A percentile compares a stretch with the other conserved stretches of the same genome.
Evolutionary conservation across 2,113 vertebrate genomes (phyloP).

Genomic region (Ranitomeya imitator): DNA sequence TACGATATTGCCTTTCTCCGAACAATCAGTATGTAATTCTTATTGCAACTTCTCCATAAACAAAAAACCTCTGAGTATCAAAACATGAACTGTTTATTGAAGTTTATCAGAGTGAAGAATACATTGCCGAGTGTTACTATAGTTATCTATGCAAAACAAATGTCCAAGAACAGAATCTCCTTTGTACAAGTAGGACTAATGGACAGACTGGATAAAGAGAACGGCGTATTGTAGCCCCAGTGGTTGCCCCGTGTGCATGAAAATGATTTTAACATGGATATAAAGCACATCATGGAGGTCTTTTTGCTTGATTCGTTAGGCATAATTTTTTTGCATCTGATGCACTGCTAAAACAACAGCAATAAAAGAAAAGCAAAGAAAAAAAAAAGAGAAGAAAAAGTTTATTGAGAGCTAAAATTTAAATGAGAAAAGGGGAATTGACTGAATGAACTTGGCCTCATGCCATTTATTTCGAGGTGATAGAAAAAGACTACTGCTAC

Average conservation of each 20-base stretch:
- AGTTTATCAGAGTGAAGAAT: conserved; percentile 6
- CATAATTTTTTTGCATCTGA: conserved; percentile 23
- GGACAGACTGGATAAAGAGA: neutral
- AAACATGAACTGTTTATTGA: neutral
- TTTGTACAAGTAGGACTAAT: conserved; percentile 5
- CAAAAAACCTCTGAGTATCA: neutral
- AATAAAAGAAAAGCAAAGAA: neutral
- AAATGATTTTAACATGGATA: conserved; percentile 10
- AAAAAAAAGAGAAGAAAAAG: neutral
- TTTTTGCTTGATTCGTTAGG: conserved; percentile 16
- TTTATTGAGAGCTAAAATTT: conserved; percentile 1
- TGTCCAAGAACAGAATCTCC: conserved; percentile 10
- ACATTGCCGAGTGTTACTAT: neutral
- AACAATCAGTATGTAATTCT: neutral
- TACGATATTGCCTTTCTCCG: neutral
- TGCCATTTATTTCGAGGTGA: conserved; percentile 23
- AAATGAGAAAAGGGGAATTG: conserved; percentile 17
- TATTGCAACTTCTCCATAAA: neutral
- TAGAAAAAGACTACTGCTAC: conserved; percentile 13
- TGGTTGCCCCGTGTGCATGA: neutral
- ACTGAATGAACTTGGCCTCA: conserved; percentile 23
- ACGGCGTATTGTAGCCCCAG: neutral
- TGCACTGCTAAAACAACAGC: conserved; percentile 8
- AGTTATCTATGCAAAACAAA: conserved; percentile 12
- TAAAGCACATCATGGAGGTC: conserved; percentile 20